Conservation (phyloP, 2,113 vertebrate genomes). For the Elephantulus edwardii region DNA sequence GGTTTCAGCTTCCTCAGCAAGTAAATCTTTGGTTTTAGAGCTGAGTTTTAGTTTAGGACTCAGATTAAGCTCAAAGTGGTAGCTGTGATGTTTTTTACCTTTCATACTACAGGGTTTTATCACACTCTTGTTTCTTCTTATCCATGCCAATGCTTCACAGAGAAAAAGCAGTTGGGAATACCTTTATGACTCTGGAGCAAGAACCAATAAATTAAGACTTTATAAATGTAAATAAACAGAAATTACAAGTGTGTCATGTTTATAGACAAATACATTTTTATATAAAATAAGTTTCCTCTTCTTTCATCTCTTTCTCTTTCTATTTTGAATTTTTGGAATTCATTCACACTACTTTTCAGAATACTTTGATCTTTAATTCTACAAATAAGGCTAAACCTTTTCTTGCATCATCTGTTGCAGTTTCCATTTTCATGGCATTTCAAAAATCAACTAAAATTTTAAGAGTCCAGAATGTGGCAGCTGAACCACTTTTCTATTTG, state of each 20-base stretch:
- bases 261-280: not conserved
- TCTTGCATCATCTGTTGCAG: slow-evolving; percentile 17
- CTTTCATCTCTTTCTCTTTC: not conserved
- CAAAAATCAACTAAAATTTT: slow-evolving; percentile 56
- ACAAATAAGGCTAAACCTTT: not conserved
- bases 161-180: slow-evolving; percentile 3
- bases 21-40: slow-evolving; percentile 5
- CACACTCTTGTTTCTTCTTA: not conserved
- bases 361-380: slow-evolving; percentile 56
- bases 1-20: not conserved
- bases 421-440: slow-evolving; percentile 52
- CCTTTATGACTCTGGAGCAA: not conserved
- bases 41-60: not conserved
- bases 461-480: slow-evolving; percentile 62
- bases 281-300: slow-evolving; percentile 7
- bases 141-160: not conserved
- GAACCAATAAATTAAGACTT: not conserved
- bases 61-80: not conserved
- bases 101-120: not conserved
- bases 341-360: slow-evolving; percentile 25
- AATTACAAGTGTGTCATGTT: not conserved
- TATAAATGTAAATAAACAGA: not conserved
- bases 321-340: not conserved
- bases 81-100: not conserved
- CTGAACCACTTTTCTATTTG: slow-evolving; percentile 63